Conservation (phyloP, 2,888 invertebrate genomes). For the Ophion slaviceki region DNA sequence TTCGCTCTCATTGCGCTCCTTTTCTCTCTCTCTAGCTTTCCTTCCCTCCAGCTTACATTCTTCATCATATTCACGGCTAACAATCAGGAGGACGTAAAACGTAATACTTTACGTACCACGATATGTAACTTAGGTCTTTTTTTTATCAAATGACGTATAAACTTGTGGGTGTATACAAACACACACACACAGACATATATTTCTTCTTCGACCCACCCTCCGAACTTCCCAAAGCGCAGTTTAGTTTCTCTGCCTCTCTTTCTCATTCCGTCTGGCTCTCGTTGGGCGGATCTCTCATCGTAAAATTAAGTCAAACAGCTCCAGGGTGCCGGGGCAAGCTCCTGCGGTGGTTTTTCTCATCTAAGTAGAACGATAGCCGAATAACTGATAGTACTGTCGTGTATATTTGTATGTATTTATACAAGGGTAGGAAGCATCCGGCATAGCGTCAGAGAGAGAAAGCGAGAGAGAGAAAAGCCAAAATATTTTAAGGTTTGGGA, state of each 20-base stretch:
- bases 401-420: constrained; percentile 28
- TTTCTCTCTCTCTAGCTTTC: constrained; percentile 14
- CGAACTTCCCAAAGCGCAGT: constrained; percentile 35
- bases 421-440: background rate
- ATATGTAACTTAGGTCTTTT: background rate
- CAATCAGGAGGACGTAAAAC: constrained; percentile 4
- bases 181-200: constrained; percentile 14
- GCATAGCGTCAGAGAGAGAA: background rate
- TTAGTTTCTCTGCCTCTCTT: constrained; percentile 31
- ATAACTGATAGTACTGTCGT: constrained; percentile 23
- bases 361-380: constrained; percentile 69
- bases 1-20: constrained; percentile 58
- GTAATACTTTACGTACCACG: background rate
- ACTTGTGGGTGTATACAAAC: background rate
- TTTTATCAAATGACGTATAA: background rate
- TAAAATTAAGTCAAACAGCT: constrained; percentile 82
- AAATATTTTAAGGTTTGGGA: constrained; percentile 41
- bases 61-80: constrained; percentile 13
- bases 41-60: constrained; percentile 20
- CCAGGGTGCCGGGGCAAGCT: constrained; percentile 72
- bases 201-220: constrained; percentile 66
- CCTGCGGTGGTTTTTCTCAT: constrained; percentile 68
- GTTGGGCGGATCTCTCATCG: constrained; percentile 71
- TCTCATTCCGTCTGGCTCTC: constrained; percentile 57
- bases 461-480: constrained; percentile 10